Base-by-base conservation (phyloP, 64 coral and sea anemone species). In the Montipora capricornis region DNA sequence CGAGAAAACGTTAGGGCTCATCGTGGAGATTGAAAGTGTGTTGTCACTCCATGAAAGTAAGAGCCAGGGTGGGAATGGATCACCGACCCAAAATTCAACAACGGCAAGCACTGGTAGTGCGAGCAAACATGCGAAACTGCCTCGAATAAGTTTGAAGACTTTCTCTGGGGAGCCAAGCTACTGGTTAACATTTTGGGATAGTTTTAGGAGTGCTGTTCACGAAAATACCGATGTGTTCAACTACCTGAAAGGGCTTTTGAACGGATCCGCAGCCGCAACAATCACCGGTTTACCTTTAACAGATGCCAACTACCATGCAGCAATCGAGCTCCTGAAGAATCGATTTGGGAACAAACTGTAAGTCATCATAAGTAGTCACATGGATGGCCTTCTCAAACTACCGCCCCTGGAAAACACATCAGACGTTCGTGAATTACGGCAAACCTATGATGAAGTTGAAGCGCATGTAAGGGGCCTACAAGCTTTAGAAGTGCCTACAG, bases 321-420 rank as follows among this genome's bases (percentile, higher is more conserved):
- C 24, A 24, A 24, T 24, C 4, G 83, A 92, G 20, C 68, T 92
- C 6, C 20, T 92, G 10, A 69, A 46, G 20, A 61, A 86, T 19
- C 49, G 90, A 47, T 92, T 92, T 19, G 90, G 81, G 44, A 82
- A 90, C 7, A 87, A 87, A 68, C 83, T n/a, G n/a, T n/a, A 87
- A 93, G 74, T 93, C 5, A 89, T 90, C 14, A 94, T 90, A 9
- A 84, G 80, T 29, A 77, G 87, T 17, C 93, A 90, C 67, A 90
- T 90, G 93, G 80, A 95, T 17, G 44, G 68, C 49, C 68, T 95
- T 47, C 47, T 95, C 26, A 95, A 95, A 47, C 47, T 90, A 24
- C 4, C 68, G 6, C 44, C 93, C 11, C 20, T 75, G 49, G 73
- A 37, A 52, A 44, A 50, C 45, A 49, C 70, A 9, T 17, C 60